Evolutionary conservation across 2,888 invertebrate genomes (phyloP), one percentile per base, ranked within the genome.

Genomic region (Ennomos quercinarius): DNA sequence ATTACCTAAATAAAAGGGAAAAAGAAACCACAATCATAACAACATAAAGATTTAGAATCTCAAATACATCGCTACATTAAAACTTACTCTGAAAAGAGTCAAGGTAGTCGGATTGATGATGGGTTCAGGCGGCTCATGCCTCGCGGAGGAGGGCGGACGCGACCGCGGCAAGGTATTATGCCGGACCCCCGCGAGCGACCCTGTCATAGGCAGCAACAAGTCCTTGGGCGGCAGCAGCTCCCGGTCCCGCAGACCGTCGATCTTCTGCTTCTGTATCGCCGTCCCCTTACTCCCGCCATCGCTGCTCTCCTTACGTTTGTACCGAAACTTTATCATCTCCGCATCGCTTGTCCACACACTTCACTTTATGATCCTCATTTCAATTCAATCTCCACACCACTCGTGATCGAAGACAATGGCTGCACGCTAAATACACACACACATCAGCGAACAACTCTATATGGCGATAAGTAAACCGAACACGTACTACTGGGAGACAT

Each of bases 271-370:
- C 80, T 91, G 91, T 61, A 90, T 85, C 58, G 85, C 83, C 34
- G 86, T 83, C 38, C 86, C 86, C 9, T 76, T 82, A 68, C 81
- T 81, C 68, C 78, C 78, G 51, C 79, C 82, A 78, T 83, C 86
- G 76, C 68, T 86, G 61, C 81, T 76, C 78, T 95, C 95, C 81
- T 95, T 95, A 67, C 94, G 94, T 76, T 95, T 95, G 72, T 95
- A 95, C 65, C 95, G 94, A 88, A 95, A 95, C 87, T 95, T 95
- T 67, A 95, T 95, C 95, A 95, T 95, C 81, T 86, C 84, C 85
- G 73, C 89, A 88, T 89, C 71, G 77, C 82, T 76, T 61, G 75
- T 69, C 74, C 75, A 70, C 60, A 66, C 72, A 71, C 70, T 46
- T 73, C 72, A 73, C 70, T 67, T n/a, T n/a, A n/a, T 53, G 66